phyloP scores from a whole-genome alignment of 2,888 invertebrate genomes.

The Tanypteryx hageni region DNA sequence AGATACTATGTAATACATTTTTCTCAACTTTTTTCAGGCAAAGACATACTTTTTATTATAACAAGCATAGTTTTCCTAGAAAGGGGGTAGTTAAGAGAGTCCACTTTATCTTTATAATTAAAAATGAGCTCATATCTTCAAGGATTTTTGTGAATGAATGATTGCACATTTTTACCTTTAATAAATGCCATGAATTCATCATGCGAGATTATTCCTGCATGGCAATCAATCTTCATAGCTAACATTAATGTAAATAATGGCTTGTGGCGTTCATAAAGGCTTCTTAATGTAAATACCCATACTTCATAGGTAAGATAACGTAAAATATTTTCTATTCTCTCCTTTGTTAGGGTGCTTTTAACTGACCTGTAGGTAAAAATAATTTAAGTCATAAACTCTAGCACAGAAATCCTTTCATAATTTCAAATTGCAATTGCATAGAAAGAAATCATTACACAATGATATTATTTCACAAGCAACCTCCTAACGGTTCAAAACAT shows the following conservation, averaged over 20 bases:
- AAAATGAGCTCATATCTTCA: no score
- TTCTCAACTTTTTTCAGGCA: no score
- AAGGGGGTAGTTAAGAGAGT: no score
- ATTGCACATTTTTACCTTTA: constrained; percentile 79
- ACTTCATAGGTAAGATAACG: constrained; percentile 93
- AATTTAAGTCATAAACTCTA: neutral
- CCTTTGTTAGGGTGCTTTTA: constrained; percentile 89
- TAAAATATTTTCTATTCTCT: constrained; percentile 92
- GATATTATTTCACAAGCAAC: neutral
- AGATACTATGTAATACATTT: no score
- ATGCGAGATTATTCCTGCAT: constrained; percentile 87
- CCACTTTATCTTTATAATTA: no score
- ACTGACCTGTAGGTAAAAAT: constrained; percentile 77
- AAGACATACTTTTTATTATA: no score
- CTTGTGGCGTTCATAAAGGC: constrained; percentile 95
- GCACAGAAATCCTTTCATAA: neutral
- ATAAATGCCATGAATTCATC: constrained; percentile 97
- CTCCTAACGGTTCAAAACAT: neutral
- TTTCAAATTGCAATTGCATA: neutral
- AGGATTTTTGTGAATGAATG: no score
- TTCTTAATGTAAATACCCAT: constrained; percentile 94
- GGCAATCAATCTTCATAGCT: constrained; percentile 96
- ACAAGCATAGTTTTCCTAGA: no score
- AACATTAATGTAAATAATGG: constrained; percentile 94
- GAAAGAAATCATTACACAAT: neutral